Percentiles rank a stretch among this genome's conserved stretches.
Evolutionary conservation across 2,888 invertebrate species (phyloP).

Genomic region (Caenorhabditis panamensis): DNA sequence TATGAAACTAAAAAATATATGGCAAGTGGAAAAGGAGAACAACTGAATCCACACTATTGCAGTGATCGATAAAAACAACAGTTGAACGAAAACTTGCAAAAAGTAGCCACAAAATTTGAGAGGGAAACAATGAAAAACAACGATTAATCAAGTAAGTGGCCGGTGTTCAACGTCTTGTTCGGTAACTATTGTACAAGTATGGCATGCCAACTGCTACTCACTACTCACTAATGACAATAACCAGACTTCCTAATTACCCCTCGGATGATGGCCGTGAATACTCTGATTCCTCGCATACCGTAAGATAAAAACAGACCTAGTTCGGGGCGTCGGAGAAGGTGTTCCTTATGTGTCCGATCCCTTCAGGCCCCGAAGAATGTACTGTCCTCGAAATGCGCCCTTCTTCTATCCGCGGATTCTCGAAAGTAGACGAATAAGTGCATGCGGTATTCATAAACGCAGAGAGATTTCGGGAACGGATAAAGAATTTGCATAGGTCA

Average conservation of each 20-base stretch:
- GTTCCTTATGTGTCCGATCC: constrained; percentile 4
- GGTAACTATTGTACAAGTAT: constrained; percentile 18
- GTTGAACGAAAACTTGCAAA: too few species aligned
- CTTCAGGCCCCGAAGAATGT: constrained; percentile 25
- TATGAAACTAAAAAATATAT: too few species aligned
- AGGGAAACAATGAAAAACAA: neutral
- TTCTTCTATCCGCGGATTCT: constrained; percentile 2
- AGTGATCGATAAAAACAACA: too few species aligned
- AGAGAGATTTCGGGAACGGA: constrained; percentile 47
- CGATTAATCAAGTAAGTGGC: constrained; percentile 3
- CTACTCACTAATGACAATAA: constrained; percentile 35
- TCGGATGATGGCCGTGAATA: constrained; percentile 1
- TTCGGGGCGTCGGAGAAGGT: constrained; percentile 17
- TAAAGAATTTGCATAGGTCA: constrained; percentile 60
- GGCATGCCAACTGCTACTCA: constrained; percentile 8
- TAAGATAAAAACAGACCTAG: constrained; percentile 32
- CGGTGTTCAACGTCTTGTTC: constrained; percentile 1
- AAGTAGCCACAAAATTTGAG: too few species aligned
- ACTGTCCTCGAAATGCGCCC: constrained; percentile 31
- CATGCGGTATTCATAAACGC: constrained; percentile 42
- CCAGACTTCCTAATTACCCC: constrained; percentile 7
- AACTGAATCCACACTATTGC: too few species aligned
- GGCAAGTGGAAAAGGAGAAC: too few species aligned
- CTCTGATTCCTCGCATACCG: neutral
- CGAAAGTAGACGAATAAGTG: constrained; percentile 12